Percentiles rank a stretch among this genome's conserved stretches.
Evolutionary conservation across 2,888 invertebrate genomes (phyloP).

Genomic region (Cataglyphis cursor): DNA sequence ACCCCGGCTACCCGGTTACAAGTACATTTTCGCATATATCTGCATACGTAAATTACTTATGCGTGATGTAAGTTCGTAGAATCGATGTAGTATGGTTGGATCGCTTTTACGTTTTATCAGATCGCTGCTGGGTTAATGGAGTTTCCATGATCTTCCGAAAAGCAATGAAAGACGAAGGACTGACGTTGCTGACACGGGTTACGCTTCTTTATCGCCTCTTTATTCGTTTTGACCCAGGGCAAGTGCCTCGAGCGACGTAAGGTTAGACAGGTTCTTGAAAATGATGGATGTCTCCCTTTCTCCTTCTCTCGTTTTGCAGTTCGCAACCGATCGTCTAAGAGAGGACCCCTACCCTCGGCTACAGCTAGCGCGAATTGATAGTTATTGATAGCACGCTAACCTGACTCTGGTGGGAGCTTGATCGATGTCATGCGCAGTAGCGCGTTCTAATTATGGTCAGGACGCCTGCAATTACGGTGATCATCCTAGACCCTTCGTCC

Average conservation of each 20-base stretch:
- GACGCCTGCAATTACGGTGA: constrained; percentile 78
- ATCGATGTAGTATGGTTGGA: constrained; percentile 55
- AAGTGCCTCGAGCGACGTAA: constrained; percentile 72
- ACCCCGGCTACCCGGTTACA: neutral
- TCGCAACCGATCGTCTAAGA: constrained; percentile 70
- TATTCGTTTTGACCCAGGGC: constrained; percentile 74
- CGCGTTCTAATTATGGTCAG: constrained; percentile 81
- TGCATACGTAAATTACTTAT: constrained; percentile 44
- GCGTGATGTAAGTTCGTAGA: constrained; percentile 44
- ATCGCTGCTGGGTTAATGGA: constrained; percentile 69
- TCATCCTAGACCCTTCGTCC: constrained; percentile 72
- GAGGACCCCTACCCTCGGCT: constrained; percentile 60
- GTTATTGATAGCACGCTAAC: constrained; percentile 80
- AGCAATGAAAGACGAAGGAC: constrained; percentile 74
- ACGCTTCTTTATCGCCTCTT: constrained; percentile 75
- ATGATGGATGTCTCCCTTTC: constrained; percentile 78
- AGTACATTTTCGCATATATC: constrained; percentile 33
- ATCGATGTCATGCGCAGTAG: constrained; percentile 81
- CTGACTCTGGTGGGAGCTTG: constrained; percentile 78
- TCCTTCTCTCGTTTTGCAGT: constrained; percentile 71
- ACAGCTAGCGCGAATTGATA: constrained; percentile 75
- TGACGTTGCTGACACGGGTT: constrained; percentile 76
- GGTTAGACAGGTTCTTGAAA: constrained; percentile 76
- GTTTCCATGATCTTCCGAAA: constrained; percentile 71
- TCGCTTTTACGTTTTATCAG: constrained; percentile 62